These are phyloP conservation scores for Augochlorella aurata DNA, from an alignment of 2,888 invertebrate genomes.

Conservation along the genomic window DNA sequence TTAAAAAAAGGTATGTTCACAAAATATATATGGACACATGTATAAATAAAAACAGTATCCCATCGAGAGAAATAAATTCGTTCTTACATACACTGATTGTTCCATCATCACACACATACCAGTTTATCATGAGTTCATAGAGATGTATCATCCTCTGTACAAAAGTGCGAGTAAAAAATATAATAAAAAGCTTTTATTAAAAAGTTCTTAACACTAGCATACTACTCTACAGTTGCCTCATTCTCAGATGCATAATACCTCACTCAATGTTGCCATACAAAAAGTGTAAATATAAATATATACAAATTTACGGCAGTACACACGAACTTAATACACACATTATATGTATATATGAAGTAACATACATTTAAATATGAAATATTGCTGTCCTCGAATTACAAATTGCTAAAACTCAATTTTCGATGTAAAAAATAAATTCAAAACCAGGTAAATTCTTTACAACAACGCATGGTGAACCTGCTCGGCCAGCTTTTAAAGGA, in stretches of 20 bases:
- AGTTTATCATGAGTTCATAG: conserved; percentile 17
- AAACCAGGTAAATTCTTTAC: conserved; percentile 72
- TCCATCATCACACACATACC: conserved; percentile 13
- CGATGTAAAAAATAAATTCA: conserved; percentile 14
- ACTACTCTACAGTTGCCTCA: conserved; percentile 8
- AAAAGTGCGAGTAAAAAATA: conserved; percentile 32
- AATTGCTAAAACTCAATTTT: neutral
- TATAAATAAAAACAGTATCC: conserved; percentile 67
- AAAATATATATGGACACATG: conserved; percentile 59
- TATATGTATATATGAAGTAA: conserved; percentile 17
- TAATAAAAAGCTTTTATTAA: conserved; percentile 42
- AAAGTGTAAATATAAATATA: conserved; percentile 52
- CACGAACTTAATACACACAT: conserved; percentile 23
- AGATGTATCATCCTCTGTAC: conserved; percentile 37
- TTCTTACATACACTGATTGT: conserved; percentile 41
- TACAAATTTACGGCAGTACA: conserved; percentile 40
- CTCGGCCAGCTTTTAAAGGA: conserved; percentile 91
- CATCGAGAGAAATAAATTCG: conserved; percentile 61
- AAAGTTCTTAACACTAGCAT: conserved; percentile 12
- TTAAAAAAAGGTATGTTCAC: conserved; percentile 55
- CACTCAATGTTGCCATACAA: conserved; percentile 36
- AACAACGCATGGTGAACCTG: conserved; percentile 94
- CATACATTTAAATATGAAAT: conserved; percentile 10
- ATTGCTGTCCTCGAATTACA: conserved; percentile 12
- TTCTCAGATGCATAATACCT: conserved; percentile 22